Evolutionary conservation across 2,888 invertebrate genomes (phyloP), one percentile per base, ranked within the genome.

Genomic region (Thumatha senex): DNA sequence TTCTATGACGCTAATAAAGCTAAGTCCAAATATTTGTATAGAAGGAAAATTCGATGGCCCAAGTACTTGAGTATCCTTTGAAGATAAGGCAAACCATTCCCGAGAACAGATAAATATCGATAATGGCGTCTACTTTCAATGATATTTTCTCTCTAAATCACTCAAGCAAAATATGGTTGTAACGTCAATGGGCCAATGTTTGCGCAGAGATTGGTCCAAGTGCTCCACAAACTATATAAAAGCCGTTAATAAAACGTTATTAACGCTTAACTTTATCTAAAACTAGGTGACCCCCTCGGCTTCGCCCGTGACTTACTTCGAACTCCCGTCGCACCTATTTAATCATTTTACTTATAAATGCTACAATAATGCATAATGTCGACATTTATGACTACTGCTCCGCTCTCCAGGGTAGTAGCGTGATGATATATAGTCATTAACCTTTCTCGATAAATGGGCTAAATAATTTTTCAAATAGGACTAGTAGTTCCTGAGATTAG

Each of bases 181-280:
- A 13, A 33, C 9, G 12, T 42, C 36, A 31, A 29, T 31, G 13
- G 15, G 12, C 31, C 36, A 45, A 42, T 49, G 51, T 58, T 47
- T 41, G 35, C 35, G 44, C 42, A 42, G 34, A 45, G 14, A 11
- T 42, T 12, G 8, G 9, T 12, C 9, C 11, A 45, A 55, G 51
- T 46, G 48, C 39, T 38, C 33, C 5, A 24, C 39, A 54, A 63
- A 51, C 47, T 24, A 46, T 31, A 49, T 14, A 24, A 44, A 42
- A 10, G 38, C 15, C 8, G 3, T 36, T 58, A 61, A 18, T 36
- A 54, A 48, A 45, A 36, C 38, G 41, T 44, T 56, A 56, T 50
- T 64, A 63, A 40, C 15, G 13, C 31, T 13, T 38, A 46, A 45
- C 18, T 30, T 7, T n/a, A 24, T 24, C 50, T 38, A 30, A 47